Percentiles rank a stretch among this genome's conserved stretches.
Conservation (phyloP, 2,888 invertebrate species). For the Drosophila borealis region DNA sequence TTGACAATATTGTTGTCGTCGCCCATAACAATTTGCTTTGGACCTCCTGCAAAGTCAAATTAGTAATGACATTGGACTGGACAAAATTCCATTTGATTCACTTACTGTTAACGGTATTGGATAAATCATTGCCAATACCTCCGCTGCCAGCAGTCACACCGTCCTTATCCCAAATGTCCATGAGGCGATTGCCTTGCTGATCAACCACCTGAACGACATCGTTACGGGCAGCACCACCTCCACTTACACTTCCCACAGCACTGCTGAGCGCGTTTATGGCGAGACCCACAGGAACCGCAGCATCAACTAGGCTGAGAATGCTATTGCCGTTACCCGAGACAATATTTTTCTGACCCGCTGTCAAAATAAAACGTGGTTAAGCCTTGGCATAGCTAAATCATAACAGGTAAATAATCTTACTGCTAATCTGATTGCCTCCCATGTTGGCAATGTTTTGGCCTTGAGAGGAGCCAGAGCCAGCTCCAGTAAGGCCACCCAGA, state of each 20-base stretch:
- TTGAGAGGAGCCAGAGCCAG: no score
- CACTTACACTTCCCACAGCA: slow-evolving; percentile 16
- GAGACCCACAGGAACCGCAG: not conserved
- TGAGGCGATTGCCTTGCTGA: slow-evolving; percentile 28
- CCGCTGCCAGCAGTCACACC: not conserved
- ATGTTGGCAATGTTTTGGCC: no score
- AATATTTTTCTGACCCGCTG: slow-evolving; percentile 1
- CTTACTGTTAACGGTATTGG: slow-evolving; percentile 32
- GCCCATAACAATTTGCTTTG: slow-evolving; percentile 47
- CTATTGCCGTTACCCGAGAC: not conserved
- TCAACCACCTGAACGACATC: slow-evolving; percentile 38
- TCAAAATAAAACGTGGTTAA: not conserved
- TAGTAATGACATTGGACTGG: not conserved
- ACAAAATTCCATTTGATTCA: not conserved
- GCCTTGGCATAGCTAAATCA: no score
- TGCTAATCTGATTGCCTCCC: no score
- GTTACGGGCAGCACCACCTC: not conserved
- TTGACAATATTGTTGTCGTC: slow-evolving; percentile 47
- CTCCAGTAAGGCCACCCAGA: no score
- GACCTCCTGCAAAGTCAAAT: slow-evolving; percentile 29
- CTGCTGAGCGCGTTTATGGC: not conserved
- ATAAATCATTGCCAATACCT: slow-evolving; percentile 20
- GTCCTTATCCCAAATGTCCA: slow-evolving; percentile 33
- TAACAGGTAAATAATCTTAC: no score
- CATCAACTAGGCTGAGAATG: not conserved